Base-by-base conservation (phyloP, 2,888 invertebrate genomes). In the Trachelus troglodyta region DNA sequence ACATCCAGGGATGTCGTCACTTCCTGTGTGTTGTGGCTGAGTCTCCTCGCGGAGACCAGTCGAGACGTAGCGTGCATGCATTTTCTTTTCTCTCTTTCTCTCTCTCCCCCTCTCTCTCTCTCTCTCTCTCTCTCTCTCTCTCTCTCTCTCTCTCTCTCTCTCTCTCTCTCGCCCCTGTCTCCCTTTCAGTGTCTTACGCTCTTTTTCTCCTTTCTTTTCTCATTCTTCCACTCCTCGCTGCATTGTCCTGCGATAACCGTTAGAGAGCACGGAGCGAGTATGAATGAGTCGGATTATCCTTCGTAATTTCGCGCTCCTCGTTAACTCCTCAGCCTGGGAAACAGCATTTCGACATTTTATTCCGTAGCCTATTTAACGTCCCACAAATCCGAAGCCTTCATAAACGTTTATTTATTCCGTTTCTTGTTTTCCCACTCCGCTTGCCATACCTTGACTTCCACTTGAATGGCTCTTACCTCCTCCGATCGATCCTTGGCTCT, bases 1-100 rank as follows among this genome's bases (percentile, higher is more conserved):
- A 81, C 80, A 85, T 78, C 79, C 80, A 79, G 85, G 83, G 85
- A 81, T 89, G 88, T 87, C 89, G 88, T 89, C 89, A 89, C 85
- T 88, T 89, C 89, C 89, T 87, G 89, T 83, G 76, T 74, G 79
- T 76, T 78, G 77, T 80, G 79, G 69, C 75, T 74, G 74, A 81
- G 75, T 81, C 31, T 81, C 77, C 78, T 78, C 80, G 56, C 75
- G 74, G 30, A 56, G 56, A 56, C 71, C 31, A 71, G 71, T 30
- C 71, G 71, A 71, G 71, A 71, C 71, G 30, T 34, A 12, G 71
- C 71, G 71, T 15, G 71, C 15, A 71, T 31, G 71, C 30, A 31
- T 23, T 71, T 12, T 33, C 74, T 23, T 31, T 15, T 23, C 23
- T 31, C 35, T 74, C 74, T 77, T 15, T n/a, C 23, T 68, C 73